Percentiles rank a stretch among this genome's conserved stretches.
phyloP scores from a whole-genome alignment of 1,140 invertebrate species.

The Danaus plexippus region DNA sequence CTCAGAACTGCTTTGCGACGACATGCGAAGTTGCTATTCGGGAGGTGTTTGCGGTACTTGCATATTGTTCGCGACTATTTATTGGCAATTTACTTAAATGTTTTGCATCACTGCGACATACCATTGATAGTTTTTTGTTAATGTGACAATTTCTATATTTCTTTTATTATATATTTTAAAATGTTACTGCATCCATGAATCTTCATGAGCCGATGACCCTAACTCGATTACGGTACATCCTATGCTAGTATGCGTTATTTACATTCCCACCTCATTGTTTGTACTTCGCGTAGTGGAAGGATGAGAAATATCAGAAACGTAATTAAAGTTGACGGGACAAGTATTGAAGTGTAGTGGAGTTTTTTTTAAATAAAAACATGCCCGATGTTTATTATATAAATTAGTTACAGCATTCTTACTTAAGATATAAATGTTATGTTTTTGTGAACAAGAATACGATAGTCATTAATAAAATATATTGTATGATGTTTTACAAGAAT shows the following conservation, averaged over 20 bases:
- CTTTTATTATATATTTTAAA: constrained; percentile 42
- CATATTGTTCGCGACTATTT: constrained; percentile 22
- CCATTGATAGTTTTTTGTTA: too few species aligned
- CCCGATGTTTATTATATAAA: too few species aligned
- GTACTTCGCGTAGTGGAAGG: constrained; percentile 37
- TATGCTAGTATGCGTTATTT: constrained; percentile 39
- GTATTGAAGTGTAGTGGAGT: constrained; percentile 4
- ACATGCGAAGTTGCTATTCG: constrained; percentile 20
- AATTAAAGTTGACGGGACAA: constrained; percentile 32
- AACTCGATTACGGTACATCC: constrained; percentile 52
- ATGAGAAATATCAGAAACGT: constrained; percentile 40
- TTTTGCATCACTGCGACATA: too few species aligned
- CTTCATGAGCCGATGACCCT: constrained; percentile 56
- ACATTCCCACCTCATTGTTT: constrained; percentile 44
- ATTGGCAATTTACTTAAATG: too few species aligned
- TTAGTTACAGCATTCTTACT: too few species aligned
- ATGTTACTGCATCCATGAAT: constrained; percentile 29
- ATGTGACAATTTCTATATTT: too few species aligned
- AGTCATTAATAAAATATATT: too few species aligned
- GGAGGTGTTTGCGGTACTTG: constrained; percentile 26
- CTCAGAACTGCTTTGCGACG: constrained; percentile 22
- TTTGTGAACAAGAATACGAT: too few species aligned
- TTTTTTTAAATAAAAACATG: constrained; percentile 2
- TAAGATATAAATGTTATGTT: too few species aligned
- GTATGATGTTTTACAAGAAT: too few species aligned